phyloP scores from a whole-genome alignment of 1,140 invertebrate species.

The Camponotus floridanus region DNA sequence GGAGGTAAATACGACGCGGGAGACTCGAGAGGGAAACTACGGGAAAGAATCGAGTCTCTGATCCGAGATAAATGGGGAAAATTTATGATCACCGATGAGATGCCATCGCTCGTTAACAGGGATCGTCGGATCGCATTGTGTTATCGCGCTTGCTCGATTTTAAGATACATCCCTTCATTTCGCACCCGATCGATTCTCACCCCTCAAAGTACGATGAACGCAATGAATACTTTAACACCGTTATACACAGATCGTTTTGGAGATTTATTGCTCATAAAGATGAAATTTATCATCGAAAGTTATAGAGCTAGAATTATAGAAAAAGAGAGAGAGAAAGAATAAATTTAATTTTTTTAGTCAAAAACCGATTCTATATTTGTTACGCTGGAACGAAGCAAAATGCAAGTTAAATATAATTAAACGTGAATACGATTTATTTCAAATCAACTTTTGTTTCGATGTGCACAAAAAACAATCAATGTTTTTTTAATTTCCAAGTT shows the following conservation, averaged over 20 bases:
- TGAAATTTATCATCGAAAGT: not conserved
- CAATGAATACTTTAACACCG: not conserved
- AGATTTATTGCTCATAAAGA: not conserved
- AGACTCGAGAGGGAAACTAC: not conserved
- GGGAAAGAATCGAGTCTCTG: constrained; percentile 37
- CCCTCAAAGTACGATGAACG: not conserved
- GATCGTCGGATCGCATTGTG: not conserved
- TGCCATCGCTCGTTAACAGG: constrained; percentile 25
- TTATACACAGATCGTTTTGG: not conserved
- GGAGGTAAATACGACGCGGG: not conserved
- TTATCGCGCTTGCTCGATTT: constrained; percentile 20
- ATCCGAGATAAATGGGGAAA: constrained; percentile 53
- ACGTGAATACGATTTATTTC: not conserved
- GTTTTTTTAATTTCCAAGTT: not conserved
- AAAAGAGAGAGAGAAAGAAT: not conserved
- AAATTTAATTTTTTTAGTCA: not conserved
- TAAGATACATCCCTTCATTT: constrained; percentile 15
- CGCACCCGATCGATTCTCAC: constrained; percentile 9
- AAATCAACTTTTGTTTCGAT: not conserved
- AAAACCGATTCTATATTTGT: not conserved
- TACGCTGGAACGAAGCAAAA: not conserved
- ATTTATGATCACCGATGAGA: constrained; percentile 50
- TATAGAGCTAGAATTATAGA: not conserved
- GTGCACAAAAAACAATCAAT: not conserved
- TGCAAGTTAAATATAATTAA: not conserved